Conservation (phyloP, 2,888 invertebrate genomes). For the Amphipyra berbera region DNA sequence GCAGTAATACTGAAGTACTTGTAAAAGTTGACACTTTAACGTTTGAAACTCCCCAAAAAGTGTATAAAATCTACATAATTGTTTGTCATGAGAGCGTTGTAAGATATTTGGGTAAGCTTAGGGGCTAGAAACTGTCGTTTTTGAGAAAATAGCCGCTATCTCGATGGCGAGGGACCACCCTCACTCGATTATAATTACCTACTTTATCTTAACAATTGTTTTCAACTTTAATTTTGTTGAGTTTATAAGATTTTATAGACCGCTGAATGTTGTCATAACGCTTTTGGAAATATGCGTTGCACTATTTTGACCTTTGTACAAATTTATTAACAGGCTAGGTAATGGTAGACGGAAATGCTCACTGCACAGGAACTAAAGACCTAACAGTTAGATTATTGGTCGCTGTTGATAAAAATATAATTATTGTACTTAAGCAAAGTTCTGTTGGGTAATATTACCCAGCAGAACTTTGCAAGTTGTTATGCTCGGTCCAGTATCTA, state of each 20-base stretch:
- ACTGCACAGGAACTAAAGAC: too few species aligned
- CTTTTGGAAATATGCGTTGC: conserved; percentile 1
- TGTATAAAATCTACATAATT: conserved; percentile 63
- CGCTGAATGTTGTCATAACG: background rate
- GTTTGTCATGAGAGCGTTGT: conserved; percentile 57
- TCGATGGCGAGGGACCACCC: conserved; percentile 45
- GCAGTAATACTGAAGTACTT: conserved; percentile 37
- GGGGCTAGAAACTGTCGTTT: conserved; percentile 41
- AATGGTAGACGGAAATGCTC: too few species aligned
- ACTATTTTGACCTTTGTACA: background rate
- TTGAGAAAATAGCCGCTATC: conserved; percentile 44
- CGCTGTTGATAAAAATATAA: too few species aligned
- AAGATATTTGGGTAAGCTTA: conserved; percentile 54
- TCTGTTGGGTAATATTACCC: too few species aligned
- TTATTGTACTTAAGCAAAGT: too few species aligned
- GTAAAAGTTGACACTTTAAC: conserved; percentile 45
- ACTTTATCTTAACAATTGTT: conserved; percentile 38
- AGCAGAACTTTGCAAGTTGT: too few species aligned
- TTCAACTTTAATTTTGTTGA: conserved; percentile 39
- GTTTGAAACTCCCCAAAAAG: conserved; percentile 45
- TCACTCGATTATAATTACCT: conserved; percentile 53
- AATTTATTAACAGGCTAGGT: too few species aligned
- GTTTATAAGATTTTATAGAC: conserved; percentile 13
- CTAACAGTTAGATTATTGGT: too few species aligned
- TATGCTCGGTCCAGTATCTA: too few species aligned